A percentile compares a stretch with the other conserved stretches of the same genome.
Evolutionary conservation across 1,140 invertebrate species (phyloP).

Genomic region (Caenorhabditis brenneri): DNA sequence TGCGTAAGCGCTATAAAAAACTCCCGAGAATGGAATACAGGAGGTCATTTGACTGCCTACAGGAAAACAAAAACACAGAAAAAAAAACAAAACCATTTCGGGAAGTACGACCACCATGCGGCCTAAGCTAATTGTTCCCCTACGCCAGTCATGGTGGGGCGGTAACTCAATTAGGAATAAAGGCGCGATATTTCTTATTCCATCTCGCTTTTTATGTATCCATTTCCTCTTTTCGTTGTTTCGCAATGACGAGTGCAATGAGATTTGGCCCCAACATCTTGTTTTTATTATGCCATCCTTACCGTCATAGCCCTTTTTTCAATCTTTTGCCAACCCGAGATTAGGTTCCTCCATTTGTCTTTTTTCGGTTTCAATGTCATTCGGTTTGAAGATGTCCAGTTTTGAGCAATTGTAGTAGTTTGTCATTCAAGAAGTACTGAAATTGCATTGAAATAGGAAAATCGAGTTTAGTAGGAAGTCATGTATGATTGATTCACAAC

Average conservation of each 20-base stretch:
- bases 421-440: too few relatives aligned
- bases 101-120: neutral
- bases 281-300: neutral
- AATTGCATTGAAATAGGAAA: too few relatives aligned
- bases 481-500: too few relatives aligned
- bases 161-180: slow-evolving; percentile 39
- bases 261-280: neutral
- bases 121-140: slow-evolving; percentile 32
- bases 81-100: slow-evolving; percentile 25
- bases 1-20: neutral
- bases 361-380: too few relatives aligned
- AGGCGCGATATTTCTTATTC: slow-evolving; percentile 32
- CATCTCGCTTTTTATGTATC: slow-evolving; percentile 12
- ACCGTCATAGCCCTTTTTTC: neutral
- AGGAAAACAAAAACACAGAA: neutral
- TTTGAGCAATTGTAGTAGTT: too few relatives aligned
- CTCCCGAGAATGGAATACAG: slow-evolving; percentile 6
- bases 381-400: too few relatives aligned
- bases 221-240: neutral
- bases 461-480: too few relatives aligned
- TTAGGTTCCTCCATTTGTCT: too few relatives aligned
- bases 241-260: slow-evolving; percentile 20
- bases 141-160: slow-evolving; percentile 13
- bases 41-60: neutral
- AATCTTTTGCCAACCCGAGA: neutral